Conservation (phyloP, 2,888 invertebrate species). For the Odontocolon sp. region DNA sequence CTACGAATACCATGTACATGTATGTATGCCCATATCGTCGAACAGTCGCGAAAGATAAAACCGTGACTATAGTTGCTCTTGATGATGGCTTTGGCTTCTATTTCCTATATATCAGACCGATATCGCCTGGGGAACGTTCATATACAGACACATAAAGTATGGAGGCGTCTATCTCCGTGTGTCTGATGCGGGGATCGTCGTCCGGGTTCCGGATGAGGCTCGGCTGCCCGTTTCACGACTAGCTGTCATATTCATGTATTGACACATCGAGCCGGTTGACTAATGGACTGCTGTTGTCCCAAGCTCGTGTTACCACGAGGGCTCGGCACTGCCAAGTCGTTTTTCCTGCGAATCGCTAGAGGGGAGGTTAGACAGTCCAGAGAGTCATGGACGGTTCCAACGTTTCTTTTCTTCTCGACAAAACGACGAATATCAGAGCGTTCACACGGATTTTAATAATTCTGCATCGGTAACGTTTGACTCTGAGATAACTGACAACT, state of each 20-base stretch:
- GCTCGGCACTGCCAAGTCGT: conserved; percentile 70
- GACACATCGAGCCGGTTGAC: conserved; percentile 79
- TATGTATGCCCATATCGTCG: conserved; percentile 24
- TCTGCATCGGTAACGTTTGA: no score
- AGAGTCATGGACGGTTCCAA: no score
- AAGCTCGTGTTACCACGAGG: conserved; percentile 78
- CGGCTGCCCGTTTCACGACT: conserved; percentile 68
- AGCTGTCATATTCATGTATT: conserved; percentile 80
- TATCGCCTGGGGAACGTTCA: conserved; percentile 29
- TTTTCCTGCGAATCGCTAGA: conserved; percentile 67
- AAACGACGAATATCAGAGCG: no score
- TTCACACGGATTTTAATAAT: no score
- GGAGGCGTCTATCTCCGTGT: conserved; percentile 2
- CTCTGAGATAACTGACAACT: no score
- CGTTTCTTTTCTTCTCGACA: no score
- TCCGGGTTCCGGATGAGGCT: conserved; percentile 62
- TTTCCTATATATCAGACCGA: conserved; percentile 27
- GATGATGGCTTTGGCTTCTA: conserved; percentile 35
- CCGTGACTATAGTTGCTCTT: conserved; percentile 35
- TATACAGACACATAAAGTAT: conserved; percentile 17
- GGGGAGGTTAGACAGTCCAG: no score
- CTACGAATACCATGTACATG: conserved; percentile 14
- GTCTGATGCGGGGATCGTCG: conserved; percentile 56
- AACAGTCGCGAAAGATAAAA: conserved; percentile 45
- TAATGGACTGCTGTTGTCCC: conserved; percentile 81